phyloP scores from a whole-genome alignment of 2,113 vertebrate species.

The Eretmochelys imbricata region DNA sequence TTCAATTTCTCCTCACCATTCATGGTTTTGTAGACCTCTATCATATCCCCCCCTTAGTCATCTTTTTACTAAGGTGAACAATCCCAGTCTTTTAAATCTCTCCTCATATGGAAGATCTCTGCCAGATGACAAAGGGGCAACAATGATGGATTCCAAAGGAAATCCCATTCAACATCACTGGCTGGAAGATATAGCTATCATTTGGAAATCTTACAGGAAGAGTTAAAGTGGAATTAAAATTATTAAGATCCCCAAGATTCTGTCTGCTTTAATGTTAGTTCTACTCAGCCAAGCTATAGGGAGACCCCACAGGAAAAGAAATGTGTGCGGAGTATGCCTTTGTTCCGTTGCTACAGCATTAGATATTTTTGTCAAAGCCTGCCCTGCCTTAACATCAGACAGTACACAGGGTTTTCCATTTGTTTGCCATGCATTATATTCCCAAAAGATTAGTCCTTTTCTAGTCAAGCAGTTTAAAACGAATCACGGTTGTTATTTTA shows the following conservation, averaged over 20 bases:
- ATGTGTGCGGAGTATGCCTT: slow-evolving; percentile 6
- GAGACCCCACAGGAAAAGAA: background rate
- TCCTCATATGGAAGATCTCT: background rate
- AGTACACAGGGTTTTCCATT: slow-evolving; percentile 39
- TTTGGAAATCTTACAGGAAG: slow-evolving; percentile 8
- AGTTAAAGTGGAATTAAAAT: slow-evolving; percentile 1
- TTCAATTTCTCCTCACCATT: background rate
- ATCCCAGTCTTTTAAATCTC: background rate
- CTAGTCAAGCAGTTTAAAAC: slow-evolving; percentile 77
- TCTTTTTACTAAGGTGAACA: background rate
- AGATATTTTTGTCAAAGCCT: slow-evolving; percentile 25
- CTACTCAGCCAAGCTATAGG: background rate
- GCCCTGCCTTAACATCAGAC: slow-evolving; percentile 53
- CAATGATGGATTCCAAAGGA: slow-evolving; percentile 34
- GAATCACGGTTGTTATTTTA: slow-evolving; percentile 81
- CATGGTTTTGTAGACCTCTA: background rate
- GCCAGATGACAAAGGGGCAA: slow-evolving; percentile 4
- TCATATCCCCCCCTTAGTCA: background rate
- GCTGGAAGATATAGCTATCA: background rate
- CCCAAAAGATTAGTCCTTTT: slow-evolving; percentile 71
- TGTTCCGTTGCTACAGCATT: slow-evolving; percentile 25
- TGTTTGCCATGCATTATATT: slow-evolving; percentile 63
- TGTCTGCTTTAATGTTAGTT: slow-evolving; percentile 38
- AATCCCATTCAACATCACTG: background rate
- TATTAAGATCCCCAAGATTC: background rate